These are phyloP conservation scores for Pachyseris speciosa DNA, from an alignment of 64 coral and sea anemone species.

Conservation along the genomic window DNA sequence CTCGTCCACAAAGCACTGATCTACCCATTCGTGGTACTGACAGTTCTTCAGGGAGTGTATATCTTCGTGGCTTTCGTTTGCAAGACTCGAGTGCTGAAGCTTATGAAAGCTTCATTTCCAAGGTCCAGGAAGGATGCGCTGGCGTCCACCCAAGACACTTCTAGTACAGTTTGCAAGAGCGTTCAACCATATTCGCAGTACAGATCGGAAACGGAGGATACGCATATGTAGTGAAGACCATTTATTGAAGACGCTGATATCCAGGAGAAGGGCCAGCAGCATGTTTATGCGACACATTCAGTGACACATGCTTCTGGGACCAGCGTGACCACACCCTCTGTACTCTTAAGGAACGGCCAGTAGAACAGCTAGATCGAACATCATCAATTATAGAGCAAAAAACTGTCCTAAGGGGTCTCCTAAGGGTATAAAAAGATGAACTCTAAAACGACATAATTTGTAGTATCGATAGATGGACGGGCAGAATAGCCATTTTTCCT, in stretches of 20 bases:
- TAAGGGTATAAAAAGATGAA: too few relatives aligned
- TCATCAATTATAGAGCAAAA: too few relatives aligned
- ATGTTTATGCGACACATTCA: too few relatives aligned
- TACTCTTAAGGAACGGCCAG: too few relatives aligned
- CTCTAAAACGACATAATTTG: too few relatives aligned
- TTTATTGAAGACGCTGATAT: neutral
- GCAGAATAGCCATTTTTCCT: too few relatives aligned
- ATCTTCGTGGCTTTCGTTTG: constrained; percentile 57
- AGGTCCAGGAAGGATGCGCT: constrained; percentile 20
- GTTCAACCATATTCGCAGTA: neutral
- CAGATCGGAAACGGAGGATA: constrained; percentile 12
- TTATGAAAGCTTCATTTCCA: constrained; percentile 7
- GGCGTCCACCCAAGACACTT: neutral
- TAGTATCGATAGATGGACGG: too few relatives aligned
- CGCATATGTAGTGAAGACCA: neutral
- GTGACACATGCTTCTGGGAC: too few relatives aligned
- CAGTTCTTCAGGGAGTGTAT: constrained; percentile 80
- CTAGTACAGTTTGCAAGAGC: constrained; percentile 7
- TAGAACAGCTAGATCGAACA: too few relatives aligned
- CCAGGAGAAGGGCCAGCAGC: too few relatives aligned
- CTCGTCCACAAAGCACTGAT: constrained; percentile 69
- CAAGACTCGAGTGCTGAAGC: constrained; percentile 48
- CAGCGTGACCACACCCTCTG: too few relatives aligned
- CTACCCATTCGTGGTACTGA: constrained; percentile 89
- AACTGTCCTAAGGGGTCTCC: too few relatives aligned